These are phyloP conservation scores for Rhamnusium bicolor DNA, from an alignment of 2,888 invertebrate genomes.

Conservation along the genomic window DNA sequence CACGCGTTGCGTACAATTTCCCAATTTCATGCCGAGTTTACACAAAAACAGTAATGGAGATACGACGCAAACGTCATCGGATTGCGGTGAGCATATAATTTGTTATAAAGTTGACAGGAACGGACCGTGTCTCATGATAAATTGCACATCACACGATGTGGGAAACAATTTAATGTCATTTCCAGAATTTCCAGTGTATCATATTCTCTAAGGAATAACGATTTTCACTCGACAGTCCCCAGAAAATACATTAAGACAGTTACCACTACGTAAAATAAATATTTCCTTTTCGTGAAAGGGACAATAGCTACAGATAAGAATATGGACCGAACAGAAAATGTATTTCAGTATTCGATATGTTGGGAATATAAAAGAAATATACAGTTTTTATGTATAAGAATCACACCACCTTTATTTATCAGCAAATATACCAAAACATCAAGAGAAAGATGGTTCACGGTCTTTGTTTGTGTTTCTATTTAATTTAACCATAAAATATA, in stretches of 20 bases:
- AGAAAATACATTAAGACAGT: slow-evolving; percentile 24
- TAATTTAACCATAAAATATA: too few relatives aligned
- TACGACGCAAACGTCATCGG: slow-evolving; percentile 12
- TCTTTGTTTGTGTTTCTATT: too few relatives aligned
- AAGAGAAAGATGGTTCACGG: too few relatives aligned
- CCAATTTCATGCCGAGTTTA: neutral
- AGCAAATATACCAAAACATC: neutral
- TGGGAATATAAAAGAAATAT: neutral
- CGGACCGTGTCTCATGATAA: slow-evolving; percentile 28
- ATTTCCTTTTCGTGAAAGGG: slow-evolving; percentile 11
- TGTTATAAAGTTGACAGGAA: slow-evolving; percentile 30
- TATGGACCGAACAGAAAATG: slow-evolving; percentile 13
- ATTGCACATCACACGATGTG: slow-evolving; percentile 21
- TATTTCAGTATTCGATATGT: slow-evolving; percentile 17
- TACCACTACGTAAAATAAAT: slow-evolving; percentile 24
- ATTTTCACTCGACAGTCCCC: slow-evolving; percentile 11
- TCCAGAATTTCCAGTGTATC: slow-evolving; percentile 27
- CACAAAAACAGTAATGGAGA: slow-evolving; percentile 25
- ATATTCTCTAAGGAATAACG: slow-evolving; percentile 22
- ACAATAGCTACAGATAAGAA: slow-evolving; percentile 19
- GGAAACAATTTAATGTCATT: slow-evolving; percentile 30
- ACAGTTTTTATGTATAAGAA: neutral
- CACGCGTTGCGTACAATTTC: neutral
- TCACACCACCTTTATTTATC: neutral
- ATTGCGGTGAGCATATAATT: slow-evolving; percentile 26